Conservation (phyloP, 1,140 invertebrate genomes). For the Drosophila azteca region DNA sequence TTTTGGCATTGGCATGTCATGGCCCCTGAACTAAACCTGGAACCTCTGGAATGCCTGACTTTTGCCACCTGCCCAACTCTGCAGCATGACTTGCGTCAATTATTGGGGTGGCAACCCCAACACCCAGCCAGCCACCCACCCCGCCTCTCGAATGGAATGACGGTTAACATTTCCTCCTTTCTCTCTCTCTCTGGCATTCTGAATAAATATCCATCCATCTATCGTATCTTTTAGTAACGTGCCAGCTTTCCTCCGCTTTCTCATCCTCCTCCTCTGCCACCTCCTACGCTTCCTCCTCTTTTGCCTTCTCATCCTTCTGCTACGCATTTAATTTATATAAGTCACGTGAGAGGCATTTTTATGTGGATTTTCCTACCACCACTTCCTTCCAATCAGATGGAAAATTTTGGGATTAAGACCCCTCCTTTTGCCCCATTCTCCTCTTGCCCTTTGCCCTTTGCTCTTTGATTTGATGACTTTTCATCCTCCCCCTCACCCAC, state of each 20-base stretch:
- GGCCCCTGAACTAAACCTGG: background rate
- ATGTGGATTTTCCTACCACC: constrained; percentile 13
- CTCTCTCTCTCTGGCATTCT: background rate
- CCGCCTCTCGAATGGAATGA: constrained; percentile 11
- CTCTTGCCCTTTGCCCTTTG: constrained; percentile 7
- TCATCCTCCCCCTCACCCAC: constrained; percentile 11
- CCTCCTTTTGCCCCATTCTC: too few relatives aligned
- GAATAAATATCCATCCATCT: constrained; percentile 32
- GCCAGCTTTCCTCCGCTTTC: constrained; percentile 19
- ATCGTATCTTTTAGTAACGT: constrained; percentile 46
- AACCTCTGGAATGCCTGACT: constrained; percentile 1
- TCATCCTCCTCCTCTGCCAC: too few relatives aligned
- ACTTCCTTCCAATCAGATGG: constrained; percentile 39
- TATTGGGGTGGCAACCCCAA: constrained; percentile 26
- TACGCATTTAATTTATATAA: constrained; percentile 73
- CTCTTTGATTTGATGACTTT: constrained; percentile 60
- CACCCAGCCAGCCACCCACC: background rate
- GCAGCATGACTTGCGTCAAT: constrained; percentile 68
- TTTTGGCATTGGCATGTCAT: constrained; percentile 44
- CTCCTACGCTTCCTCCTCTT: too few relatives aligned
- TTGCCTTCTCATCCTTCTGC: background rate
- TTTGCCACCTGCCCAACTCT: background rate
- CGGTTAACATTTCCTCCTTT: constrained; percentile 44
- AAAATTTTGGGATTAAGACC: constrained; percentile 33
- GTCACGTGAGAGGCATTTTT: constrained; percentile 73